Conservation (phyloP, 1,140 invertebrate genomes). For the Heterodera carotae region DNA sequence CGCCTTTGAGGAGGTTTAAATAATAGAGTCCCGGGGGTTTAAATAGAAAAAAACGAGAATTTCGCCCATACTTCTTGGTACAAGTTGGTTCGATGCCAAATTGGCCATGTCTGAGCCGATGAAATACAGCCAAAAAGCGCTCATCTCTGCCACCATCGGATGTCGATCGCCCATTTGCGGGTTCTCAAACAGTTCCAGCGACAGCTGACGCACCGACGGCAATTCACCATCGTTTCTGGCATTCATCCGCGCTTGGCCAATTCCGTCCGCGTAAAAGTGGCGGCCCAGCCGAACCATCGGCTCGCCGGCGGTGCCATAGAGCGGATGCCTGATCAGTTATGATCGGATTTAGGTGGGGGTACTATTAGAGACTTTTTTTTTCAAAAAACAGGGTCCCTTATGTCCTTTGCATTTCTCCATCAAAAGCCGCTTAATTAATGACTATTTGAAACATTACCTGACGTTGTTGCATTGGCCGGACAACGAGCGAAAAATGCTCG, state of each 20-base stretch:
- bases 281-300: slow-evolving; percentile 42
- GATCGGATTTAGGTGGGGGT: no score
- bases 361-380: no score
- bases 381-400: no score
- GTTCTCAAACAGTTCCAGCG: slow-evolving; percentile 47
- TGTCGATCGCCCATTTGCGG: slow-evolving; percentile 37
- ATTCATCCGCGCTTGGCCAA: slow-evolving; percentile 15
- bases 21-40: no score
- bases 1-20: no score
- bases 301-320: slow-evolving; percentile 45
- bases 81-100: slow-evolving; percentile 45
- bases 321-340: slow-evolving; percentile 27
- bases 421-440: no score
- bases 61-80: slow-evolving; percentile 43
- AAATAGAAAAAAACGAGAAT: background rate
- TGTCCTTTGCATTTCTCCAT: no score
- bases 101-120: slow-evolving; percentile 50
- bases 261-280: slow-evolving; percentile 37
- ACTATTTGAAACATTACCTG: no score
- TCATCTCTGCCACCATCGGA: slow-evolving; percentile 45
- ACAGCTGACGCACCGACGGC: slow-evolving; percentile 45
- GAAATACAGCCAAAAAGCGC: slow-evolving; percentile 52
- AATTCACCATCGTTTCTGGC: slow-evolving; percentile 36
- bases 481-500: slow-evolving; percentile 39
- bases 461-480: slow-evolving; percentile 51